Conservation (phyloP, 2,113 vertebrate species). For the Chlorodrepanis virens region DNA sequence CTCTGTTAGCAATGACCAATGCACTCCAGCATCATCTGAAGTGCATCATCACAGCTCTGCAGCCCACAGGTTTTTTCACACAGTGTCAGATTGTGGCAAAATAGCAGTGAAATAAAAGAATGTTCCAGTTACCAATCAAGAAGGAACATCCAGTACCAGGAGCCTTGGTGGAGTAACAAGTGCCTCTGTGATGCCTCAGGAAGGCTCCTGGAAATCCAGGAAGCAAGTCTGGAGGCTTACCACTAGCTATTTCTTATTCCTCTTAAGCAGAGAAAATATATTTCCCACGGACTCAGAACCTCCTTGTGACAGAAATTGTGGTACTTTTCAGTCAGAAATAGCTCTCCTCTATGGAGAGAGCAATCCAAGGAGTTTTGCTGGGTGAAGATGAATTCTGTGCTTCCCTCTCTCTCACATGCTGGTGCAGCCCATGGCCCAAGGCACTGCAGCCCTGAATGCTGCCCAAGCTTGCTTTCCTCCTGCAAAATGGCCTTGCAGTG, state of each 20-base stretch:
- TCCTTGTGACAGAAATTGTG: neutral
- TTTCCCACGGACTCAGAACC: neutral
- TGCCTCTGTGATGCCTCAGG: neutral
- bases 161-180: neutral
- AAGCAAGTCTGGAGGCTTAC: neutral
- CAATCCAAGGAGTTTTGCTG: neutral
- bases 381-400: neutral
- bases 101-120: neutral
- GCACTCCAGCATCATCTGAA: neutral
- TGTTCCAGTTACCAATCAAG: neutral
- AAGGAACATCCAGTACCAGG: neutral
- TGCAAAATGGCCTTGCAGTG: fast-evolving
- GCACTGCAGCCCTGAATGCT: neutral
- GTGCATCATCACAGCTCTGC: neutral
- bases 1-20: neutral
- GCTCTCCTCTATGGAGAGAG: neutral
- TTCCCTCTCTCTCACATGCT: fast-evolving
- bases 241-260: neutral
- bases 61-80: neutral
- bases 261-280: neutral
- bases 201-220: neutral
- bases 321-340: neutral
- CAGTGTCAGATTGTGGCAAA: neutral
- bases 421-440: neutral
- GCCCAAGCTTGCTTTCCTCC: neutral